These are phyloP conservation scores for Nothocercus nigrocapillus DNA, from an alignment of 2,113 vertebrate species.

Conservation along the genomic window DNA sequence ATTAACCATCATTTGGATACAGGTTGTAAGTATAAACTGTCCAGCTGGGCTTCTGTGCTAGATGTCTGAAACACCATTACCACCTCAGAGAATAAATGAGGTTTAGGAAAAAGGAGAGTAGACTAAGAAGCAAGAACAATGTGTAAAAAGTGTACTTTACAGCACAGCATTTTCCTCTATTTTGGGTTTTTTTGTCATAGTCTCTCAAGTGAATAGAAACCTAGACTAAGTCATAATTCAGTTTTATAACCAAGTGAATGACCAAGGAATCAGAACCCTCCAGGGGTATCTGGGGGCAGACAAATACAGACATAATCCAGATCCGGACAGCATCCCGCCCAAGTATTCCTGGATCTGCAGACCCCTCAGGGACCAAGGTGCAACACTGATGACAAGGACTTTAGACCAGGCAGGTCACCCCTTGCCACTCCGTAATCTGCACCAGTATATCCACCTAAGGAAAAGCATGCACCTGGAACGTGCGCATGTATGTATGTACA, in stretches of 20 bases:
- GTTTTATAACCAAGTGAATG: too few species aligned
- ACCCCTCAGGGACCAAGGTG: accelerated
- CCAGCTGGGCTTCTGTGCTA: neutral
- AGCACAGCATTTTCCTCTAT: neutral
- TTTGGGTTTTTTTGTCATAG: neutral
- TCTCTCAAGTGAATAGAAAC: neutral
- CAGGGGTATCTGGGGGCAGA: accelerated
- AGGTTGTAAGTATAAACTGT: neutral
- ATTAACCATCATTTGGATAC: neutral
- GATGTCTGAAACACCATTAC: neutral
- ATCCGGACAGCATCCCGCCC: accelerated
- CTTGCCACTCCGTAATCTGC: neutral
- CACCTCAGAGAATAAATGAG: neutral
- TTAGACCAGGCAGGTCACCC: accelerated
- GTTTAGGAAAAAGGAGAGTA: neutral
- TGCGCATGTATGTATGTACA: neutral
- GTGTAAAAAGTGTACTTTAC: neutral
- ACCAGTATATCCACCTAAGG: neutral
- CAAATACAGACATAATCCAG: accelerated
- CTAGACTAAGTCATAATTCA: accelerated
- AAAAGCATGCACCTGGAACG: neutral
- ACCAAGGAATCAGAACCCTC: neutral
- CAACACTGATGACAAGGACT: accelerated
- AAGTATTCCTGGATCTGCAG: neutral
- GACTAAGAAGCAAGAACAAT: neutral